phyloP scores from a whole-genome alignment of 2,888 invertebrate species.

The Prosopocoilus inquinatus region DNA sequence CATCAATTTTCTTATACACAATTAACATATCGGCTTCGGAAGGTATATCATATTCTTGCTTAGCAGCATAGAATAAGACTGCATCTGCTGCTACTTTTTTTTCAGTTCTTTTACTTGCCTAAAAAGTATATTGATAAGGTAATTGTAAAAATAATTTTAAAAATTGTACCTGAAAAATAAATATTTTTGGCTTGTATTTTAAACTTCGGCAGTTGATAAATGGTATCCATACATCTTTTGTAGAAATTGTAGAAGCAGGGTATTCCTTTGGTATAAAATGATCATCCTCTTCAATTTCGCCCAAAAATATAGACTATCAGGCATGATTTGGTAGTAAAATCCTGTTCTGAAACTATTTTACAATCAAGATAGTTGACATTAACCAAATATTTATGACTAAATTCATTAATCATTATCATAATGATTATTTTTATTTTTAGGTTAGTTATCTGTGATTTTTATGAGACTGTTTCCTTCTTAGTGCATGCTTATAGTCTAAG shows the following conservation, averaged over 20 bases:
- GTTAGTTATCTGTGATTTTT: slow-evolving; percentile 26
- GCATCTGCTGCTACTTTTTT: background rate
- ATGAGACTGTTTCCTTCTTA: background rate
- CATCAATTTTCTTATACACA: slow-evolving; percentile 26
- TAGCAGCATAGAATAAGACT: background rate
- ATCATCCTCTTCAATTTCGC: slow-evolving; percentile 20
- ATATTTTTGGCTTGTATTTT: slow-evolving; percentile 44
- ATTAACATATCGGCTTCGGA: slow-evolving; percentile 33
- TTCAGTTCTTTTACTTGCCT: slow-evolving; percentile 9
- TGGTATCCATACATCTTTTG: slow-evolving; percentile 34
- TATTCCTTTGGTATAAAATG: slow-evolving; percentile 21
- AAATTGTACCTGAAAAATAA: slow-evolving; percentile 40
- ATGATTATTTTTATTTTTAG: slow-evolving; percentile 33
- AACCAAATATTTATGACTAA: slow-evolving; percentile 18
- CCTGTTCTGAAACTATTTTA: slow-evolving; percentile 24
- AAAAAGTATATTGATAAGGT: background rate
- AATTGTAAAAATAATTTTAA: background rate
- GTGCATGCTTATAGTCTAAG: background rate
- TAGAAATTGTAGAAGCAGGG: slow-evolving; percentile 7
- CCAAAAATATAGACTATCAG: slow-evolving; percentile 38
- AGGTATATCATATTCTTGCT: slow-evolving; percentile 26
- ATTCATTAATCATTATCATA: slow-evolving; percentile 28
- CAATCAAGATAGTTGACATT: slow-evolving; percentile 14
- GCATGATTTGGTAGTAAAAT: slow-evolving; percentile 28
- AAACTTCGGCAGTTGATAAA: slow-evolving; percentile 38